Base-by-base conservation (phyloP, 1,140 invertebrate genomes). In the Drosophila nigromelanica region DNA sequence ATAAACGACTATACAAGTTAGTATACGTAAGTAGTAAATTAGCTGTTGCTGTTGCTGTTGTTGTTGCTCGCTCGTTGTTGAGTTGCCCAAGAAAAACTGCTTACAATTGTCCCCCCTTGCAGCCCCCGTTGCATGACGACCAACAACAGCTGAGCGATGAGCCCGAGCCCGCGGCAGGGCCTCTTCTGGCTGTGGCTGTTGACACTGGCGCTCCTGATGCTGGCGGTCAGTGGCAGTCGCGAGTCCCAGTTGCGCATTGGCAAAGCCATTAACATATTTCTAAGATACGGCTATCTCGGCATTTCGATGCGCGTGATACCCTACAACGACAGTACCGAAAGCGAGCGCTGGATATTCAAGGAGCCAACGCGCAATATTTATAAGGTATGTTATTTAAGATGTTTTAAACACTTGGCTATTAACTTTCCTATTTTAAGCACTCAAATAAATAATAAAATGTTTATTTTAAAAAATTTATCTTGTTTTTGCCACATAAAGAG, bases 271-370 rank as follows among this genome's bases (percentile, higher is more conserved):
- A 96, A 96, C 82, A 93, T 96, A 47, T 96, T 96, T 87, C 92
- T 94, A 40, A 93, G 95, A 68, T 96, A 96, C 93, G 96, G 96
- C 37, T 96, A 96, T 92, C 93, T 96, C 74, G 95, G 95, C 90
- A 96, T 96, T 91, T 96, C 95, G 78, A 96, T 97, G 96, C 93
- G 95, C 58, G 96, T 97, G 3, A 95, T 97, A 3, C 95, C 96
- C 1, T 93, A 96, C 11, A 97, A 97, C 89, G 96, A 97, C 80
- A 89, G 66, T 15, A 35, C 51, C n/a, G 90, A 91, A 4, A 93
- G 94, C 1, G 95, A 96, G 40, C 94, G 93, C 11, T 97, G 96
- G 96, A 94, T 97, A 47, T 97, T 97, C 90, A 93, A 96, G 1
- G 96, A 97, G 82, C 96, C 96, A 0, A 96, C 96, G 0, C 94